A percentile compares a stretch with the other conserved stretches of the same genome.
These are phyloP conservation scores for Phymorhynchus buccinoides DNA, from an alignment of 1,140 invertebrate genomes.

Conservation along the genomic window DNA sequence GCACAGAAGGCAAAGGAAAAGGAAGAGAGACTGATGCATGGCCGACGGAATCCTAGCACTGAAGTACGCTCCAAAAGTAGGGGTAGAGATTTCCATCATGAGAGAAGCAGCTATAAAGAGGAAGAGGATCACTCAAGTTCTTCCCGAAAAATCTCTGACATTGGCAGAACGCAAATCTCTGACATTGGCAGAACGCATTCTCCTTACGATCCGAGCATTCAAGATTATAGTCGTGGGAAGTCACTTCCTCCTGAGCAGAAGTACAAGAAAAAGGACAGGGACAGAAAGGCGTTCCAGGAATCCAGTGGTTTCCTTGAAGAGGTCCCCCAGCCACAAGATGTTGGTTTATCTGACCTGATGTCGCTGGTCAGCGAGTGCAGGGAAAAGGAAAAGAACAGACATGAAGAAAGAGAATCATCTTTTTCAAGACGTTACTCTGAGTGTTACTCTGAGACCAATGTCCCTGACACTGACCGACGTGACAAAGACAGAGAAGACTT, in stretches of 20 bases:
- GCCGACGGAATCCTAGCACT: not conserved
- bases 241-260: not conserved
- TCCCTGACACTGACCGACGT: not conserved
- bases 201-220: conserved; percentile 11
- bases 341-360: conserved; percentile 15
- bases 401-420: not conserved
- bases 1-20: conserved; percentile 38
- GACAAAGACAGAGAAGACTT: not conserved
- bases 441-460: not conserved
- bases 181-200: not conserved
- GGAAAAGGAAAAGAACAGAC: not conserved
- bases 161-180: no score
- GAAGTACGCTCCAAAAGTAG: not conserved
- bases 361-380: conserved; percentile 2
- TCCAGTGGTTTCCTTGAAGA: not conserved
- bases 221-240: not conserved
- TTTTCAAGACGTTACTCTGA: not conserved
- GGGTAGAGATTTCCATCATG: not conserved
- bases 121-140: not conserved
- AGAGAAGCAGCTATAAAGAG: not conserved
- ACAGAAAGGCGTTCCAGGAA: not conserved
- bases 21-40: conserved; percentile 13
- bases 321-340: not conserved
- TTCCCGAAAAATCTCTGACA: not conserved
- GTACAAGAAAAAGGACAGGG: not conserved